Evolutionary conservation across 2,797 vertebrate species (phyloP).

Genomic region (Oreochromis grahami): DNA sequence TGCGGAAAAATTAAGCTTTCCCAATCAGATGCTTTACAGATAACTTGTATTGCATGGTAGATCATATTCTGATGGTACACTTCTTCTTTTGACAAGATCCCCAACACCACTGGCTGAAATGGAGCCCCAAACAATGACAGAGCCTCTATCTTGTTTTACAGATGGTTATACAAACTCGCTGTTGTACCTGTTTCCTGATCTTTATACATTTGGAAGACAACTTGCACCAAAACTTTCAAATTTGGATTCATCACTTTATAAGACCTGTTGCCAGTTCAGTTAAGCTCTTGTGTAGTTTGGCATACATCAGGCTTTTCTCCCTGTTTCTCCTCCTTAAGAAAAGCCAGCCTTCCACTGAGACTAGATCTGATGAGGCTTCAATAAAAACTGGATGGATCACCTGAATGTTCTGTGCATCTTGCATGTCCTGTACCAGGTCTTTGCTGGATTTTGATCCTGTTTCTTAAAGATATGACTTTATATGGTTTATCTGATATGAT

Average conservation of each 20-base stretch:
- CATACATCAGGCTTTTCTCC: accelerated
- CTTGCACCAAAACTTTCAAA: not conserved
- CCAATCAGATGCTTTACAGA: not conserved
- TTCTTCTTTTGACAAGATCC: not conserved
- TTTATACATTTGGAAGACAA: not conserved
- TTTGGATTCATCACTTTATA: not conserved
- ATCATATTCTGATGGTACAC: not conserved
- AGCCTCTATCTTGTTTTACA: not conserved
- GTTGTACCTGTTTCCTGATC: accelerated
- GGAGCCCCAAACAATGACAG: not conserved
- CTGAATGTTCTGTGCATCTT: not conserved
- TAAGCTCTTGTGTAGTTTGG: not conserved
- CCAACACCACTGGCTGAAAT: not conserved
- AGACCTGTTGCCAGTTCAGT: not conserved
- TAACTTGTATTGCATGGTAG: not conserved
- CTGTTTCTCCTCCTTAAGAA: not conserved
- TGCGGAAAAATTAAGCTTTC: not conserved
- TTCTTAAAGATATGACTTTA: not conserved
- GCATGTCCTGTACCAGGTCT: not conserved
- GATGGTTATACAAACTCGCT: not conserved
- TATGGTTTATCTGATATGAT: not conserved
- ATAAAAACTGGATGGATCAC: not conserved
- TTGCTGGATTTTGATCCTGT: not conserved
- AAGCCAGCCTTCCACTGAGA: not conserved
- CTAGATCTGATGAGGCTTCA: not conserved